A percentile compares a stretch with the other conserved stretches of the same genome.
Conservation (phyloP, 2,113 vertebrate genomes). For the Isurus oxyrinchus region DNA sequence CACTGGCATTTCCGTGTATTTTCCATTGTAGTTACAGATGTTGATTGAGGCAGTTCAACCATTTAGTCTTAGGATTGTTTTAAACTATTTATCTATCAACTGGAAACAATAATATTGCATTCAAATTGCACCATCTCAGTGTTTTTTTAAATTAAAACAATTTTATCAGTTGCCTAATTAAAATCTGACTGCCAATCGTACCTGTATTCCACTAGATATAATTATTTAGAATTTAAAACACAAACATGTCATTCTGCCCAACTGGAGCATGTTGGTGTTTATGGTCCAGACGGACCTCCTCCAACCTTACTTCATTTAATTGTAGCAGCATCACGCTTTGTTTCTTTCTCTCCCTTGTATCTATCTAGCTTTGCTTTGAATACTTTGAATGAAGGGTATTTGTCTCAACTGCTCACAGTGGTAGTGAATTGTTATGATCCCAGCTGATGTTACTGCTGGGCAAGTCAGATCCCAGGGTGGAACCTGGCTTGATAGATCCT, state of each 20-base stretch:
- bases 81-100: not conserved
- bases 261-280: not conserved
- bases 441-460: too few species aligned
- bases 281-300: not conserved
- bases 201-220: not conserved
- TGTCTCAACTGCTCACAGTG: not conserved
- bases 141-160: not conserved
- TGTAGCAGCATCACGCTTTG: too few species aligned
- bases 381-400: not conserved
- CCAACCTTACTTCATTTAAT: not conserved
- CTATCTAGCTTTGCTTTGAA: not conserved
- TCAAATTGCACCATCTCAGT: not conserved
- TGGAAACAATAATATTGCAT: not conserved
- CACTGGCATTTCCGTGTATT: not conserved
- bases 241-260: not conserved
- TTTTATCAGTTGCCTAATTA: not conserved
- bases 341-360: not conserved
- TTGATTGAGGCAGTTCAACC: not conserved
- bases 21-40: not conserved
- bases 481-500: too few species aligned
- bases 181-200: not conserved
- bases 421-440: too few species aligned
- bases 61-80: not conserved
- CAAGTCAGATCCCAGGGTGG: too few species aligned
- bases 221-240: not conserved